Evolutionary conservation across 2,888 invertebrate species (phyloP).

Genomic region (Apodemia zela): DNA sequence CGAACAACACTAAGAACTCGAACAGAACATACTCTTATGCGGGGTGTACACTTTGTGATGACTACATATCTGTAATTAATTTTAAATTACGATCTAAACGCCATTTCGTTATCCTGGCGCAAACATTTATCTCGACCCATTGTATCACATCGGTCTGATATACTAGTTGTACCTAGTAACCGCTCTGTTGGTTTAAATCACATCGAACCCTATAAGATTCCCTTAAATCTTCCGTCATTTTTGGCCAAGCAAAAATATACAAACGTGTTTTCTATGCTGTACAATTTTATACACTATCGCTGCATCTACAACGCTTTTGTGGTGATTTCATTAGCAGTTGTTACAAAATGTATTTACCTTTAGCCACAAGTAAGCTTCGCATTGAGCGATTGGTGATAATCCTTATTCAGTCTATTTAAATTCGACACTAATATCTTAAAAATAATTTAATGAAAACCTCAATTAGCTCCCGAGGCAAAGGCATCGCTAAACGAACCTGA

Average conservation of each 20-base stretch:
- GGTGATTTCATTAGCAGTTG: constrained; percentile 20
- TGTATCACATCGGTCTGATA: constrained; percentile 32
- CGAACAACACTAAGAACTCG: constrained; percentile 29
- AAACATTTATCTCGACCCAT: constrained; percentile 27
- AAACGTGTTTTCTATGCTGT: constrained; percentile 69
- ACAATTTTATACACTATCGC: constrained; percentile 68
- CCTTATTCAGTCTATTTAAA: constrained; percentile 55
- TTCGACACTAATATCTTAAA: constrained; percentile 45
- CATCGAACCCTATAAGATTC: constrained; percentile 55
- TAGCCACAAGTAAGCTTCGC: constrained; percentile 19
- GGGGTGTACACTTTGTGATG: constrained; percentile 69
- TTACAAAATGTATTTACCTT: not conserved
- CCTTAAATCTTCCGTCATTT: constrained; percentile 45
- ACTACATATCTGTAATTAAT: constrained; percentile 66
- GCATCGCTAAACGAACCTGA: not conserved
- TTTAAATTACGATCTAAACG: constrained; percentile 57
- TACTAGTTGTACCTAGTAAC: constrained; percentile 23
- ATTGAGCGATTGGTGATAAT: constrained; percentile 28
- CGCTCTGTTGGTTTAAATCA: constrained; percentile 32
- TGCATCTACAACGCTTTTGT: constrained; percentile 39
- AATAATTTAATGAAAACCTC: constrained; percentile 31
- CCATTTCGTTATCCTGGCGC: constrained; percentile 36
- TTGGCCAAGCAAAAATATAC: constrained; percentile 74
- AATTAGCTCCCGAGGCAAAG: not conserved
- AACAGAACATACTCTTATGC: constrained; percentile 50